Evolutionary conservation across 2,113 vertebrate species (phyloP), one percentile per base, ranked within the genome.

Genomic region (Marmota monax): DNA sequence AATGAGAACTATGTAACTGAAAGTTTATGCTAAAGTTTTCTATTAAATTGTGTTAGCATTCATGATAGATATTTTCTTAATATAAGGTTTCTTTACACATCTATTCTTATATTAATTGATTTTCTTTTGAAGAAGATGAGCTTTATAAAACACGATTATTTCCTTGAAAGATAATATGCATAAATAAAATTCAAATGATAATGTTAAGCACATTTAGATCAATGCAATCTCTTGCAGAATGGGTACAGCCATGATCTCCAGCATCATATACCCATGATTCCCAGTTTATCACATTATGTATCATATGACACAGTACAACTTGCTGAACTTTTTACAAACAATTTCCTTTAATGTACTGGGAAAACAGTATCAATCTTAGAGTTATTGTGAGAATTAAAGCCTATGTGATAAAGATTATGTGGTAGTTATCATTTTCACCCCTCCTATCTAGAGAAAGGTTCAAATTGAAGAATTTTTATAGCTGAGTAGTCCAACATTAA

Each of bases 161-260:
- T 39, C 39, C 61, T 93, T 96, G 42, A 87, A 95, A 80, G 22
- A 69, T 56, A 0, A n/a, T 65, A 84, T 51, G 18, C 2, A 73
- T 70, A 86, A 90, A 88, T 91, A 93, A 83, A 90, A 27, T 53
- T 69, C 2, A 92, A 85, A 53, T 80, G 4, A 76, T 4, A 84
- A 58, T 67, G 58, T 23, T 37, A 89, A 70, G 1, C 53, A 83
- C 7, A 91, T 37, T 78, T 84, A 72, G 11, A 78, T 65, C 48
- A 89, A 84, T 18, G 2, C 25, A 89, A 51, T 56, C 7, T 77
- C 3, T 45, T 79, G 20, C 11, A 80, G 4, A 84, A 17, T 18
- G 11, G 42, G 4, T 79, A 2, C 0, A 76, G 73, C 12, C 7
- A 94, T 67, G 25, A 82, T 12, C 5, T 91, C 76, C 39, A 29